These are phyloP conservation scores for Eudemis profundana DNA, from an alignment of 2,888 invertebrate species.

Conservation along the genomic window DNA sequence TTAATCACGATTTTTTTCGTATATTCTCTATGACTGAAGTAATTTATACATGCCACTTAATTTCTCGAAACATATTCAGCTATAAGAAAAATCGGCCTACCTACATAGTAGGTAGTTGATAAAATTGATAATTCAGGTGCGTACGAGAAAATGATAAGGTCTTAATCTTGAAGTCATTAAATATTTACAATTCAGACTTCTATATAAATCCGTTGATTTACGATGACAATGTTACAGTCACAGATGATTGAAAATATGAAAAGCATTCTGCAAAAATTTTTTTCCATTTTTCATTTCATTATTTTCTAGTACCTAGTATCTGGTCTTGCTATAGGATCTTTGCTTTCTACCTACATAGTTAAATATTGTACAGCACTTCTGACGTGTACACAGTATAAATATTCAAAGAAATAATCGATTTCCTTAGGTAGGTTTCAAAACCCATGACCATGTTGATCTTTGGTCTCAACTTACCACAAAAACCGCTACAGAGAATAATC, in stretches of 20 bases:
- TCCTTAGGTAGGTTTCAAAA: constrained; percentile 18
- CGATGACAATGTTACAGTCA: neutral
- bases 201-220: neutral
- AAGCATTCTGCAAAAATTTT: neutral
- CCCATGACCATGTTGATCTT: constrained; percentile 44
- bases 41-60: no score
- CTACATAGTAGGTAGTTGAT: constrained; percentile 9
- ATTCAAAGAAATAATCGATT: neutral
- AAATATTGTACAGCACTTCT: no score
- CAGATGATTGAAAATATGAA: constrained; percentile 1
- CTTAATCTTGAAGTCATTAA: constrained; percentile 11
- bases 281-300: no score
- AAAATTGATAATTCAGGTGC: constrained; percentile 14
- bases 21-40: no score
- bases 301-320: no score
- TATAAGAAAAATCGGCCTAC: no score
- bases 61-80: no score
- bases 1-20: no score
- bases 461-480: constrained; percentile 73
- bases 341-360: no score
- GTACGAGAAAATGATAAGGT: constrained; percentile 14
- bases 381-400: no score
- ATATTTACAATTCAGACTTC: neutral
- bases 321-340: no score
- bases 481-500: constrained; percentile 68